These are phyloP conservation scores for Poecilia gillii DNA, from an alignment of 2,797 vertebrate genomes.

Conservation along the genomic window DNA sequence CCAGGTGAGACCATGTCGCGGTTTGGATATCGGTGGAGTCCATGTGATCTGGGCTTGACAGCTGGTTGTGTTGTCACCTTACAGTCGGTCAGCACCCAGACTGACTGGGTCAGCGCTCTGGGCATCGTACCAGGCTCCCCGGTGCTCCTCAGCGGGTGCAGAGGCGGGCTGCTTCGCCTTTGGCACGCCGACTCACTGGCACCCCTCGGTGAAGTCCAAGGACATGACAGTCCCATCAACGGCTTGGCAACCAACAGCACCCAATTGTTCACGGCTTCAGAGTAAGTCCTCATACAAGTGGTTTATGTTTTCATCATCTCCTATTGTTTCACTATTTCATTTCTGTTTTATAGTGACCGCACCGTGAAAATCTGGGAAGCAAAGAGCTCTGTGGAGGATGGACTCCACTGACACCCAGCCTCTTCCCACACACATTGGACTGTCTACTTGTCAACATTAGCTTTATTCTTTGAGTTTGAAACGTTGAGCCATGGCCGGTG, in stretches of 20 bases:
- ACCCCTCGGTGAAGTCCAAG: slow-evolving; percentile 87
- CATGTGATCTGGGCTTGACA: neutral
- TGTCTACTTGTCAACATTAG: slow-evolving; percentile 6
- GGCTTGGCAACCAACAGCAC: slow-evolving; percentile 90
- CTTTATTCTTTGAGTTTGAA: neutral
- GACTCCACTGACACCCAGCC: slow-evolving; percentile 61
- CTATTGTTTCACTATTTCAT: slow-evolving; percentile 4
- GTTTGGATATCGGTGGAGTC: neutral
- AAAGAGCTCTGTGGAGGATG: slow-evolving; percentile 85
- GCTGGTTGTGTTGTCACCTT: slow-evolving; percentile 39
- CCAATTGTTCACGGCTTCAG: slow-evolving; percentile 93
- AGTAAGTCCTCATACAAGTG: slow-evolving; percentile 84
- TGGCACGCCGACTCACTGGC: slow-evolving; percentile 89
- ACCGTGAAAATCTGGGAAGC: slow-evolving; percentile 97
- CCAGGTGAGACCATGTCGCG: slow-evolving; percentile 71
- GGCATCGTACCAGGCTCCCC: slow-evolving; percentile 84
- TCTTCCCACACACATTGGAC: neutral
- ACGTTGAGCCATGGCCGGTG: neutral
- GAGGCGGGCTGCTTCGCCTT: slow-evolving; percentile 90
- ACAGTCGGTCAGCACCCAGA: slow-evolving; percentile 90
- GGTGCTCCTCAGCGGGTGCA: slow-evolving; percentile 89
- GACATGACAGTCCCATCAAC: slow-evolving; percentile 94
- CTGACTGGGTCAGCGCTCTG: slow-evolving; percentile 92
- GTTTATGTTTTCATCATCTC: neutral
- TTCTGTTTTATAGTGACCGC: slow-evolving; percentile 84